phyloP scores from a whole-genome alignment of 2,113 vertebrate genomes.

The Cettia cetti region DNA sequence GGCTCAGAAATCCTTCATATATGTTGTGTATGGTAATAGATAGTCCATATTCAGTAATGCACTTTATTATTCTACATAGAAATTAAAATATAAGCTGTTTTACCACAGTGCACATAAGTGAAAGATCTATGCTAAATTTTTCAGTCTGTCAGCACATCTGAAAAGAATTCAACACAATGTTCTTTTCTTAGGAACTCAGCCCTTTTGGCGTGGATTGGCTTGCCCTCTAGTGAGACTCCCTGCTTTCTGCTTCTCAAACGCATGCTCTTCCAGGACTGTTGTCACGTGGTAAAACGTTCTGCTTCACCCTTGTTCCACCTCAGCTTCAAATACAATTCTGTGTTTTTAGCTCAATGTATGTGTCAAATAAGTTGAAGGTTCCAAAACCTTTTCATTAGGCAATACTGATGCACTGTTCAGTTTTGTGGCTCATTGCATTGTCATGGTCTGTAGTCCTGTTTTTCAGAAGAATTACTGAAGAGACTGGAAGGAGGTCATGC shows the following conservation, averaged over 20 bases:
- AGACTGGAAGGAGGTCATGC: neutral
- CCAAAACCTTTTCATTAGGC: neutral
- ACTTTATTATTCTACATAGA: neutral
- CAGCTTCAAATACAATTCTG: neutral
- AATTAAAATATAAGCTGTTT: neutral
- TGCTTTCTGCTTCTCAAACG: neutral
- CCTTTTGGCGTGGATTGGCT: neutral
- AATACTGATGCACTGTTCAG: rapidly evolving
- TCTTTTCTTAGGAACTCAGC: neutral
- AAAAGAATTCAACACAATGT: neutral
- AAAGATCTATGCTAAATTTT: neutral
- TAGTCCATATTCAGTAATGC: neutral
- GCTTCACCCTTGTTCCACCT: neutral
- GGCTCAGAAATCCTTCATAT: neutral
- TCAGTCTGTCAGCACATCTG: neutral
- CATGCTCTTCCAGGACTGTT: neutral
- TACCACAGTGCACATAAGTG: neutral
- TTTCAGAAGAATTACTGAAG: neutral
- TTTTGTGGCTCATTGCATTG: neutral
- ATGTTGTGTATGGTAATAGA: neutral
- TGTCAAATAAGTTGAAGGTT: neutral
- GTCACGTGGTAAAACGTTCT: neutral
- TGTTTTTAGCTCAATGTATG: neutral
- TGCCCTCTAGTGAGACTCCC: neutral
- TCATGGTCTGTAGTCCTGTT: neutral